Evolutionary conservation across 1,140 invertebrate genomes (phyloP).

Genomic region (Sesamia nonagrioides): DNA sequence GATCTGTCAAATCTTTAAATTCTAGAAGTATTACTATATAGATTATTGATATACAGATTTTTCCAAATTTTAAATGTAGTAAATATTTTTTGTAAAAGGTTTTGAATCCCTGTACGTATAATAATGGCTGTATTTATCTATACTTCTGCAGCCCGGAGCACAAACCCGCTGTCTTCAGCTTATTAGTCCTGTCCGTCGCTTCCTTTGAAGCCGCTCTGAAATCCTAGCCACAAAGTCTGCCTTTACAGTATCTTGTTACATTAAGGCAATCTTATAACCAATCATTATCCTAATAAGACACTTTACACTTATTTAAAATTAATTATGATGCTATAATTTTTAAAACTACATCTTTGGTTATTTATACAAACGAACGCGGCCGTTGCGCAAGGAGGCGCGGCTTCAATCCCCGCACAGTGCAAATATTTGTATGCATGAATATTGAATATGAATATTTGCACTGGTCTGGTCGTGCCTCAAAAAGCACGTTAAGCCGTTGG

Average conservation of each 20-base stretch:
- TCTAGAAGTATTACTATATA: too few relatives aligned
- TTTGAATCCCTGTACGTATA: not conserved
- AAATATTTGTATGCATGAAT: too few relatives aligned
- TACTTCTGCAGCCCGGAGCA: not conserved
- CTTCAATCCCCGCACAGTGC: too few relatives aligned
- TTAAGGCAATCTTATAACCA: not conserved
- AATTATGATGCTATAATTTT: not conserved
- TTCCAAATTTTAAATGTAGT: too few relatives aligned
- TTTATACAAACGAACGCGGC: too few relatives aligned
- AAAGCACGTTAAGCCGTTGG: too few relatives aligned
- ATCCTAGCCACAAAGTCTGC: slow-evolving; percentile 11
- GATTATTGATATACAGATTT: too few relatives aligned
- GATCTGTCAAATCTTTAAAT: too few relatives aligned
- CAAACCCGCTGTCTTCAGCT: slow-evolving; percentile 13
- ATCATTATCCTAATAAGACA: slow-evolving; percentile 9
- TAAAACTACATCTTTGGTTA: not conserved
- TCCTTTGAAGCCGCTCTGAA: slow-evolving; percentile 23
- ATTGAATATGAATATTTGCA: too few relatives aligned
- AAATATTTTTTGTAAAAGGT: not conserved
- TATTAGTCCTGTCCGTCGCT: slow-evolving; percentile 18
- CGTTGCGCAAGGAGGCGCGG: too few relatives aligned
- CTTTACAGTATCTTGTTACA: slow-evolving; percentile 6
- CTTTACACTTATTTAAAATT: not conserved
- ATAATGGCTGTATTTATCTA: not conserved
- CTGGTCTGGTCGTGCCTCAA: too few relatives aligned